Base-by-base conservation (phyloP, 2,113 vertebrate genomes). In the Dasypus novemcinctus region DNA sequence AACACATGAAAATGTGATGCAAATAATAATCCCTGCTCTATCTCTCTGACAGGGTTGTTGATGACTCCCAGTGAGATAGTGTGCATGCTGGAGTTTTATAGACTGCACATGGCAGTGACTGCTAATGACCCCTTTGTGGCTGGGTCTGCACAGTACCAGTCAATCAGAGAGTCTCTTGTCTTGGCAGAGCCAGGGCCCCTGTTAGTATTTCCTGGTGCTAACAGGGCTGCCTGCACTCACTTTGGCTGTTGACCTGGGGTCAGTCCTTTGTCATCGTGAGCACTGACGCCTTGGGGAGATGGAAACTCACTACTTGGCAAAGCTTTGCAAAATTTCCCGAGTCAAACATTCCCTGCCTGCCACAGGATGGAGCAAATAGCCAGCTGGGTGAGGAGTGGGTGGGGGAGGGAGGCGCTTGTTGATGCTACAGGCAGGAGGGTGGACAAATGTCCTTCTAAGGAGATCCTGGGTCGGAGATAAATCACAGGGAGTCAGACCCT, bases 231-330 rank as follows among this genome's bases (percentile, higher is more conserved):
- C 41, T 46, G 57, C 13, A 2, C 38, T 95, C 31, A 66, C 31
- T 87, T 79, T 6, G 25, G 78, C 82, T 43, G 18, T 66, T 91
- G 92, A 95, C 90, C 64, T 38, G 85, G 95, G 96, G 96, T 98
- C 97, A 97, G 96, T 95, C 93, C 95, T 98, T 97, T 97, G 98
- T 98, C 97, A 98, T 93, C 98, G 97, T 97, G 96, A 98, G 95
- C 87, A 82, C 91, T 83, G 97, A 95, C 21, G 54, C 95, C 90
- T 61, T 94, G 96, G 96, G 94, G 98, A 98, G 80, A 92, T 95
- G 95, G 95, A 98, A 98, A 98, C 96, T 91, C 95, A 93, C 95
- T 97, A 94, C 96, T 97, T 92, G 84, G 29, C 2, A 18, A 97
- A 97, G 97, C 96, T 98, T 97, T 97, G 95, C 93, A 95, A 96